Conservation (phyloP, 2,113 vertebrate species). For the Bufo gargarizans region DNA sequence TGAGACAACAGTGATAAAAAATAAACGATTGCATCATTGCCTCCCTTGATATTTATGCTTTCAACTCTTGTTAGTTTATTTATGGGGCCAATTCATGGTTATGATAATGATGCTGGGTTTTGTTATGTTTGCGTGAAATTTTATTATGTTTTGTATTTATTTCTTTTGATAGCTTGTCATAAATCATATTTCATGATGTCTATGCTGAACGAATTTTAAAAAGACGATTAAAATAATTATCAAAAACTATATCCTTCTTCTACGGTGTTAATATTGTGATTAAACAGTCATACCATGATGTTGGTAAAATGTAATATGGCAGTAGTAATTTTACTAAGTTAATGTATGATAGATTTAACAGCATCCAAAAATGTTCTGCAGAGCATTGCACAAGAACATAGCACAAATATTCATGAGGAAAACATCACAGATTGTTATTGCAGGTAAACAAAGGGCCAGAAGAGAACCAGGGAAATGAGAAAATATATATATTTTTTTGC, state of each 20-base stretch:
- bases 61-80: slow-evolving; percentile 36
- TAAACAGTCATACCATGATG: slow-evolving; percentile 1
- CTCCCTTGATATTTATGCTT: slow-evolving; percentile 42
- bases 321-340: background rate
- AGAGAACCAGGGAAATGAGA: too few relatives aligned
- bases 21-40: slow-evolving; percentile 20
- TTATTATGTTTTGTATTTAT: slow-evolving; percentile 37
- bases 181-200: slow-evolving; percentile 10
- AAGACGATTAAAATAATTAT: slow-evolving; percentile 38
- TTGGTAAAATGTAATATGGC: background rate
- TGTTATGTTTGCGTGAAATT: slow-evolving; percentile 45
- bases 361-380: background rate
- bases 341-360: background rate
- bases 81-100: slow-evolving; percentile 28
- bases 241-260: slow-evolving; percentile 18
- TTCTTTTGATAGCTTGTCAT: slow-evolving; percentile 37
- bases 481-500: too few relatives aligned
- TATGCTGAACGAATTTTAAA: slow-evolving; percentile 30
- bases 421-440: too few relatives aligned
- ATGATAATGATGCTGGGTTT: slow-evolving; percentile 13
- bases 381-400: too few relatives aligned
- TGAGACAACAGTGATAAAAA: slow-evolving; percentile 34
- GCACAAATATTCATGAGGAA: too few relatives aligned
- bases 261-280: slow-evolving; percentile 9
- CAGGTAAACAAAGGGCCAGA: too few relatives aligned